A percentile compares a stretch with the other conserved stretches of the same genome.
Evolutionary conservation across 2,113 vertebrate genomes (phyloP).

Genomic region (Physeter macrocephalus): DNA sequence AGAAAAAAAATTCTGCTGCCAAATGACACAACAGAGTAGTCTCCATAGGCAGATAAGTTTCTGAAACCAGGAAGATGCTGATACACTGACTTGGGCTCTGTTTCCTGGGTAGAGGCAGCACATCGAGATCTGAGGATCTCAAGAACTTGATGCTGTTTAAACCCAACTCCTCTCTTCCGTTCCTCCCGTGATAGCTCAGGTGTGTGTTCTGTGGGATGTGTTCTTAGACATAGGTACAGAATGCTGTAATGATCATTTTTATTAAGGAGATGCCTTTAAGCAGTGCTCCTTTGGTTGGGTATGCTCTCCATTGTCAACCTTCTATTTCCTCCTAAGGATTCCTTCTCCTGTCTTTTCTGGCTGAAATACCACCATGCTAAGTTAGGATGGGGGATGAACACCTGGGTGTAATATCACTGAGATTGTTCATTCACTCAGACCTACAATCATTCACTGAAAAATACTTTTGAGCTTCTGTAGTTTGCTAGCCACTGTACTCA

Average conservation of each 20-base stretch:
- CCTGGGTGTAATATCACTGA: not conserved
- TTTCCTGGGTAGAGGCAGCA: not conserved
- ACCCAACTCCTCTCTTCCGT: not conserved
- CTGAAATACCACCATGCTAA: not conserved
- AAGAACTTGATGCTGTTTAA: not conserved
- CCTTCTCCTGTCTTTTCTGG: not conserved
- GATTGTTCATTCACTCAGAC: not conserved
- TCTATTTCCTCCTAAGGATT: not conserved
- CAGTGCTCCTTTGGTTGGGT: not conserved
- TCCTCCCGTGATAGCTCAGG: not conserved
- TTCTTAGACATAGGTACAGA: not conserved
- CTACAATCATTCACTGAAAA: not conserved
- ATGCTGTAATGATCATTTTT: not conserved
- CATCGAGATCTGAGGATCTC: not conserved
- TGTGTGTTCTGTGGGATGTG: not conserved
- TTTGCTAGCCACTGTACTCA: not conserved
- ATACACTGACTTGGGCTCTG: not conserved
- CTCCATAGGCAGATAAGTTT: not conserved
- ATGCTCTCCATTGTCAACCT: not conserved
- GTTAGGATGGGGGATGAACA: not conserved
- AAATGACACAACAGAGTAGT: not conserved
- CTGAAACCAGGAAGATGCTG: not conserved
- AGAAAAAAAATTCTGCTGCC: not conserved
- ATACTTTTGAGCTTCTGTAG: not conserved
- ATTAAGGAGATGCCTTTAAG: not conserved